phyloP scores from a whole-genome alignment of 92 coral and sea anemone genomes.

The Phenganax stokvisi region DNA sequence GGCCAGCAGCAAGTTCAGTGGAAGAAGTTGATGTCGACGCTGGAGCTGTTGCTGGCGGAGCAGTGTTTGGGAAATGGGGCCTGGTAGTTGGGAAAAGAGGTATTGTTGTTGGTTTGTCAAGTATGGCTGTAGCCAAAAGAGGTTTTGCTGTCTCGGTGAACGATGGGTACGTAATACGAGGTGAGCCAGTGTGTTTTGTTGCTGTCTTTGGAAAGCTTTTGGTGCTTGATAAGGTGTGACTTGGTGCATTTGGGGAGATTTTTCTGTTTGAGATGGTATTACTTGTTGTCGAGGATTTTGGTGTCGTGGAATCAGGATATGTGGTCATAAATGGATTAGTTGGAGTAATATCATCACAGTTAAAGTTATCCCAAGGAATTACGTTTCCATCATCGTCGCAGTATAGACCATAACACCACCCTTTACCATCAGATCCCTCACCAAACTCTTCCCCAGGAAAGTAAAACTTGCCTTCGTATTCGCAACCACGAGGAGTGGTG shows the following conservation, averaged over 20 bases:
- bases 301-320: too few relatives aligned
- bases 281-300: too few relatives aligned
- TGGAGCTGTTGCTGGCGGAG: constrained; percentile 1
- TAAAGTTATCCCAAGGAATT: constrained; percentile 18
- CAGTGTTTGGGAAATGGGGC: not conserved
- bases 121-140: not conserved
- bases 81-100: not conserved
- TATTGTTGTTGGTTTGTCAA: not conserved
- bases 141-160: not conserved
- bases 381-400: constrained; percentile 9
- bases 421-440: not conserved
- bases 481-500: not conserved
- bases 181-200: too few relatives aligned
- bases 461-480: not conserved
- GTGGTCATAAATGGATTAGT: too few relatives aligned
- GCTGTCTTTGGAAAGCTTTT: too few relatives aligned
- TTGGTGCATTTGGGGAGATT: too few relatives aligned
- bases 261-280: too few relatives aligned
- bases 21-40: not conserved
- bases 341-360: not conserved
- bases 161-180: not conserved
- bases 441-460: not conserved
- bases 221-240: too few relatives aligned
- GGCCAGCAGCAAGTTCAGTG: not conserved
- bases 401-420: constrained; percentile 1